These are phyloP conservation scores for Hydrolagus colliei DNA, from an alignment of 2,797 vertebrate genomes.

Conservation along the genomic window DNA sequence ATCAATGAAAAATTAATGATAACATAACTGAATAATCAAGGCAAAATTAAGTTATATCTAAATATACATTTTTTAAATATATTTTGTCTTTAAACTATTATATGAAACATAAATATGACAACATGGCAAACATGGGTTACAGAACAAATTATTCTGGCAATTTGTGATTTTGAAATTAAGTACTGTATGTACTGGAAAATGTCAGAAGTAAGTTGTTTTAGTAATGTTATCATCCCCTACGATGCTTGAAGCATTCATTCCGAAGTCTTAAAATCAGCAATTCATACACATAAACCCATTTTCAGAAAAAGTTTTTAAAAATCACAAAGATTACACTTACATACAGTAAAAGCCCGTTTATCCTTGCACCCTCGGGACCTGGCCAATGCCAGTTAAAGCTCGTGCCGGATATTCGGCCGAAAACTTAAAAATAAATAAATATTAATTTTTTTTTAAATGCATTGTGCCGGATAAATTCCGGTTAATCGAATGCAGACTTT, in stretches of 20 bases:
- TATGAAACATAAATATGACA: not conserved
- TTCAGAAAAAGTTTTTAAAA: too few species aligned
- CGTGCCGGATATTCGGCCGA: too few species aligned
- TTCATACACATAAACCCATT: not conserved
- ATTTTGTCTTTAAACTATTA: not conserved
- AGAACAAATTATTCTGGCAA: not conserved
- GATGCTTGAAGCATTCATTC: not conserved
- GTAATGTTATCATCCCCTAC: not conserved
- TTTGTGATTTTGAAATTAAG: too few species aligned
- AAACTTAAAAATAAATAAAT: too few species aligned
- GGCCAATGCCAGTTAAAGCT: too few species aligned
- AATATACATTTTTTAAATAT: not conserved
- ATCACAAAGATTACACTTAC: too few species aligned
- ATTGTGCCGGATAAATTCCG: too few species aligned
- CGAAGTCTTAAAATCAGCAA: not conserved
- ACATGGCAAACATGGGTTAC: not conserved
- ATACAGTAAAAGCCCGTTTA: too few species aligned
- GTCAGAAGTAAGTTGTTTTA: not conserved
- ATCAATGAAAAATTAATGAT: not conserved
- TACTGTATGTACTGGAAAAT: not conserved
- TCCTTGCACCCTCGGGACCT: too few species aligned
- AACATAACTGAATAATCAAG: not conserved
- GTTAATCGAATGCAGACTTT: too few species aligned
- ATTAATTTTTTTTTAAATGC: too few species aligned
- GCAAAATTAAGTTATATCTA: not conserved